A percentile compares a stretch with the other conserved stretches of the same genome.
Conservation (phyloP, 2,113 vertebrate species). For the Paracanthobrama guichenoti region DNA sequence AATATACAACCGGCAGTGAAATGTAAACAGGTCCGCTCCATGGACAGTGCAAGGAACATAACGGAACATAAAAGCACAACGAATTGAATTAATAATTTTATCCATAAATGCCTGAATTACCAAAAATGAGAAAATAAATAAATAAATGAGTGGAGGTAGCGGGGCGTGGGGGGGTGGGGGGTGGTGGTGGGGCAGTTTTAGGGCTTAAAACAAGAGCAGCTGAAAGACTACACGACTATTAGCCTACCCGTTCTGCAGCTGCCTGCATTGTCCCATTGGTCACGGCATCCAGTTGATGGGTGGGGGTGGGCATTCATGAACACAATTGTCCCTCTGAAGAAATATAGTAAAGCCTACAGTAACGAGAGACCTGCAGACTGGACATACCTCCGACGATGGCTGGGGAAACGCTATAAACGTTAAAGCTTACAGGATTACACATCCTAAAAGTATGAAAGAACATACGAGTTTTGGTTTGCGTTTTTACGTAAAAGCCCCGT, state of each 20-base stretch:
- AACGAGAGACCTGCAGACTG: conserved; percentile 40
- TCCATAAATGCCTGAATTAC: no score
- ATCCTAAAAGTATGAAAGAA: neutral
- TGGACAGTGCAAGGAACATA: no score
- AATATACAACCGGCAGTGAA: no score
- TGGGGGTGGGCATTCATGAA: conserved; percentile 19
- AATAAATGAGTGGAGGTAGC: conserved; percentile 3
- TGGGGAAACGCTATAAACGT: neutral
- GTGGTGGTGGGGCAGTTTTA: no score
- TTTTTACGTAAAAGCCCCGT: neutral
- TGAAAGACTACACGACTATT: conserved; percentile 49
- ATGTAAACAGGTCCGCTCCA: no score
- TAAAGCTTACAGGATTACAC: neutral
- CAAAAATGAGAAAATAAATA: neutral
- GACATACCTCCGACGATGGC: neutral
- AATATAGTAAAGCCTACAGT: conserved; percentile 31
- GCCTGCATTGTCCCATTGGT: conserved; percentile 67
- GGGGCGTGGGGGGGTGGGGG: no score
- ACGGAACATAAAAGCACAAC: neutral
- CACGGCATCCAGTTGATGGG: conserved; percentile 56
- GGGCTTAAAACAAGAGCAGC: conserved; percentile 31
- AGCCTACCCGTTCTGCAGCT: conserved; percentile 67
- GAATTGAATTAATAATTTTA: neutral
- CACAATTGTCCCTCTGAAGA: conserved; percentile 4
- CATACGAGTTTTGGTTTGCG: neutral